Base-by-base conservation (phyloP, 2,113 vertebrate species). In the Alligator sinensis region DNA sequence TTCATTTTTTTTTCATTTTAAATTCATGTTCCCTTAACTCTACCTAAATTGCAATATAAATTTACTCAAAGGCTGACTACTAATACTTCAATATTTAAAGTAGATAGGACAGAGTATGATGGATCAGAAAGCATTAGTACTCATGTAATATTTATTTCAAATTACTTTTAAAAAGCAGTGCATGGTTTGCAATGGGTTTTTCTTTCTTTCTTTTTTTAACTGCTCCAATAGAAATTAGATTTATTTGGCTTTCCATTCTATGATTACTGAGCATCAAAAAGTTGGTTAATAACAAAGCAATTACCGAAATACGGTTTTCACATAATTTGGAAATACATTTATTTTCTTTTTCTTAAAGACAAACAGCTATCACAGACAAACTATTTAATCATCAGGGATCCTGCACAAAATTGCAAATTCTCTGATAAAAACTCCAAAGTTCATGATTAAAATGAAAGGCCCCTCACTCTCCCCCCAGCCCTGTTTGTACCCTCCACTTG, bases 41-140 rank as follows among this genome's bases (percentile, higher is more conserved):
- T 87, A 58, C 89, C 38, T 89, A 94, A 75, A 68, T 91, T 75
- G 80, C 59, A 27, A 30, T 61, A 3, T 47, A 75, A 34, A 28
- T 84, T 92, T 91, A 60, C 58, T 93, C 66, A 86, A 90, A 25
- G 93, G 89, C 11, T 86, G 93, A 92, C 75, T 78, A 92, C 78
- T 19, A 80, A 82, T 21, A 93, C 28, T 82, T 72, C 86, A 81
- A 79, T 87, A 63, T 81, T 90, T 62, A 61, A 91, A 94, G 76
- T 55, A 84, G 60, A 88, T 77, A 90, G 58, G 30, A 86, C 18
- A 14, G 76, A 86, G 89, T 1, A 1, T 19, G 89, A 77, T 70
- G 38, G 84, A 77, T 86, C 89, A 87, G 60, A 88, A 22, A 81
- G 63, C 15, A 90, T 8, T 2, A 1, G 30, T 91, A 87, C 77